Conservation (phyloP, 2,113 vertebrate species). For the Shinisaurus crocodilurus region DNA sequence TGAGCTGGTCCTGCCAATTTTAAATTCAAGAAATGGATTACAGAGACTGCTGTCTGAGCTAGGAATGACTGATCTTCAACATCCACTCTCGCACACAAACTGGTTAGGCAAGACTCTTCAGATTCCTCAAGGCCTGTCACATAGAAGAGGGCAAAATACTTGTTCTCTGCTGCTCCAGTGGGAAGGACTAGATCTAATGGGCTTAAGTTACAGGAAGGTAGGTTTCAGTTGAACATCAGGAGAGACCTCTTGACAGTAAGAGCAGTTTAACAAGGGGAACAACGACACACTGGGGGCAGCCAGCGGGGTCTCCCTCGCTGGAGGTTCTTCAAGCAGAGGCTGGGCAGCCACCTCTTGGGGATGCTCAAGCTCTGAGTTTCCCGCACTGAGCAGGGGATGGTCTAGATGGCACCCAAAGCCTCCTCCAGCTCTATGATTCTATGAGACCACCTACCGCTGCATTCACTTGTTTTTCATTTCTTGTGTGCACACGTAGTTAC, state of each 20-base stretch:
- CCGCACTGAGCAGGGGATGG: not conserved
- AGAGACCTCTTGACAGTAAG: not conserved
- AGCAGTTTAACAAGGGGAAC: not conserved
- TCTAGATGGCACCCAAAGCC: not conserved
- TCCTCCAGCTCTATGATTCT: no score
- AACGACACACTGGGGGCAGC: not conserved
- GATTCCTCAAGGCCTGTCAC: not conserved
- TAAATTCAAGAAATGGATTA: not conserved
- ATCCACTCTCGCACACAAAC: not conserved
- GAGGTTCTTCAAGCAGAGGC: not conserved
- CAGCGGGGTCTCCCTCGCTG: not conserved
- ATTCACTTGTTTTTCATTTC: not conserved
- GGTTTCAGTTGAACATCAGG: not conserved
- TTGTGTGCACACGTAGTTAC: not conserved
- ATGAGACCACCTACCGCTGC: not conserved
- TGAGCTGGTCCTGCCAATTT: not conserved
- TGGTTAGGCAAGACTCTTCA: not conserved
- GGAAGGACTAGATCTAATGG: not conserved
- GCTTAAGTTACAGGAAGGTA: not conserved
- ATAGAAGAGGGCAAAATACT: not conserved
- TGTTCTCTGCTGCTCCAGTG: not conserved
- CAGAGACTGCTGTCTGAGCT: not conserved
- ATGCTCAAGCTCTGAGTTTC: not conserved
- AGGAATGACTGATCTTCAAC: not conserved
- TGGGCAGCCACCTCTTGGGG: not conserved